Evolutionary conservation across 1,140 invertebrate species (phyloP).

Genomic region (Triops longicaudatus): DNA sequence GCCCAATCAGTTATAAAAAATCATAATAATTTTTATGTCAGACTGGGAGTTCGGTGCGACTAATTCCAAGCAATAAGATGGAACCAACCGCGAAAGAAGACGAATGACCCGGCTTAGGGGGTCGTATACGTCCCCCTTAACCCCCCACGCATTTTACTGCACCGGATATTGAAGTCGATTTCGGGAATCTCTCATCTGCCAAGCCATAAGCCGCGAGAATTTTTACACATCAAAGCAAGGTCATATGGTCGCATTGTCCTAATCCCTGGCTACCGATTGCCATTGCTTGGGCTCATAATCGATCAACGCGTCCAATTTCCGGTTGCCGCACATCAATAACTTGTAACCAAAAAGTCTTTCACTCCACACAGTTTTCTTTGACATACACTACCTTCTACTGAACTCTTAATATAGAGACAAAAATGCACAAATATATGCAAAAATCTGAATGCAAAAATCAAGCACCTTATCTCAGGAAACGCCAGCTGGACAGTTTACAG

Average conservation of each 20-base stretch:
- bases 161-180: slow-evolving; percentile 2
- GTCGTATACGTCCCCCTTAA: background rate
- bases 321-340: background rate
- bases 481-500: background rate
- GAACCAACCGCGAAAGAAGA: background rate
- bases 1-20: background rate
- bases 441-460: no score
- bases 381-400: no score
- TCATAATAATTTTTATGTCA: background rate
- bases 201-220: background rate
- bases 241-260: background rate
- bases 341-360: background rate
- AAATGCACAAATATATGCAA: no score
- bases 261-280: background rate
- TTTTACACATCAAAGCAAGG: background rate
- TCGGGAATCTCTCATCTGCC: background rate
- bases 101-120: background rate
- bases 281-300: background rate
- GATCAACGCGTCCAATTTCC: background rate
- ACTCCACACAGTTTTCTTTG: no score
- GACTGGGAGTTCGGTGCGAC: background rate
- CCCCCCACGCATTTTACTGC: background rate
- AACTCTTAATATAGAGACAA: no score
- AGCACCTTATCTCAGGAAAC: background rate
- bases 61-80: background rate